Evolutionary conservation across 2,888 invertebrate species (phyloP), one percentile per base, ranked within the genome.

Genomic region (Eulithis testata): DNA sequence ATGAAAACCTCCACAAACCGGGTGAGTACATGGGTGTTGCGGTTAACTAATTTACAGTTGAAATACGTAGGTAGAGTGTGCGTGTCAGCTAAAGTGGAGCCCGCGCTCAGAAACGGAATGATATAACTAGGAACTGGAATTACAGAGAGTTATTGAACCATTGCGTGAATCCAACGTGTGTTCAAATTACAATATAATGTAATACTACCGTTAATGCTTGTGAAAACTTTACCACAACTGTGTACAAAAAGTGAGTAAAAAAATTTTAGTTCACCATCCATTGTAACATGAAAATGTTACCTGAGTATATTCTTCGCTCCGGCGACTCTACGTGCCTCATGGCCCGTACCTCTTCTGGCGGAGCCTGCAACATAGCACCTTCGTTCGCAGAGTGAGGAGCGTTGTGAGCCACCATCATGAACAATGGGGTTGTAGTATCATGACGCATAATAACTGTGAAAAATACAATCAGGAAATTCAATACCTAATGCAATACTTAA

Each of bases 301-400:
- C 97, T 82, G 97, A 96, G 81, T 94, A 97, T 50, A 95, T 94
- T 75, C 96, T 93, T 70, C 97, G 91, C 58, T 95, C 94, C 0
- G 94, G 89, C 75, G 96, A 95, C 21, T 94, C 88, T 44, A 98
- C 95, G 77, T 97, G 94, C 3, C 94, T 89, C 88, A 97, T 96
- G 66, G 94, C 94, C 49, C 95, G 88, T 3, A 97, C 94, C 45
- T 94, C 94, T 68, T 95, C 94, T 40, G 94, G 93, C 0, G 97
- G 97, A 0, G 96, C 97, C 81, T 97, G 96, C 65, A 97, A 85
- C 0, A 94, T 94, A 11, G 95, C 94, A 57, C 95, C 95, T 0
- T 92, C 91, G 77, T 97, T 97, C 6, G 94, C 96, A 0, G 96
- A 94, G 82, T 98, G 98, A 0, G 96, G 95, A 0, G 98, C 98